Conservation (phyloP, 2,888 invertebrate species). For the Dugesia japonica region DNA sequence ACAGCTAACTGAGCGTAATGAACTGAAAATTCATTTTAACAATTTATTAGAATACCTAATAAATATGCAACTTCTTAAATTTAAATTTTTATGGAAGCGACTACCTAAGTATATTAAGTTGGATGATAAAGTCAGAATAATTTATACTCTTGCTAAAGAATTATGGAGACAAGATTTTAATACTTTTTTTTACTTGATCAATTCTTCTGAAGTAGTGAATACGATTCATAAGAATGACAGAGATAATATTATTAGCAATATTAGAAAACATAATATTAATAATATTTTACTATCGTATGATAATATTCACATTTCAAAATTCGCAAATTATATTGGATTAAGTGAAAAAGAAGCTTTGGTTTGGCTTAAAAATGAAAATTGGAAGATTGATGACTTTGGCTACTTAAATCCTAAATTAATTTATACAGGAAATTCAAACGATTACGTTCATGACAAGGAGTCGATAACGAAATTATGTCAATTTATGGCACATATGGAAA, state of each 20-base stretch:
- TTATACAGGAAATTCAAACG: neutral
- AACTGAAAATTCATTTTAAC: neutral
- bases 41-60: neutral
- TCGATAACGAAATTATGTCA: neutral
- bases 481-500: slow-evolving; percentile 8
- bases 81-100: neutral
- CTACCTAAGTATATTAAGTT: neutral
- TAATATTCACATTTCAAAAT: neutral
- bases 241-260: neutral
- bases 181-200: neutral
- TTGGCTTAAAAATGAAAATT: neutral
- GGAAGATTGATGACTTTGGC: neutral
- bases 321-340: neutral
- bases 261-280: slow-evolving; percentile 1
- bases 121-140: neutral
- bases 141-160: neutral
- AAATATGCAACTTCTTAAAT: neutral
- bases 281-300: slow-evolving; percentile 1
- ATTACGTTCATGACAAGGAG: neutral
- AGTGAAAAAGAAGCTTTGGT: neutral
- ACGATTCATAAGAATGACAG: neutral
- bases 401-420: neutral
- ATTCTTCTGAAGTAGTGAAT: neutral
- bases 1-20: neutral
- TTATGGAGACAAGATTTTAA: neutral